Evolutionary conservation across 2,888 invertebrate species (phyloP).

Genomic region (Luperina nickerlii): DNA sequence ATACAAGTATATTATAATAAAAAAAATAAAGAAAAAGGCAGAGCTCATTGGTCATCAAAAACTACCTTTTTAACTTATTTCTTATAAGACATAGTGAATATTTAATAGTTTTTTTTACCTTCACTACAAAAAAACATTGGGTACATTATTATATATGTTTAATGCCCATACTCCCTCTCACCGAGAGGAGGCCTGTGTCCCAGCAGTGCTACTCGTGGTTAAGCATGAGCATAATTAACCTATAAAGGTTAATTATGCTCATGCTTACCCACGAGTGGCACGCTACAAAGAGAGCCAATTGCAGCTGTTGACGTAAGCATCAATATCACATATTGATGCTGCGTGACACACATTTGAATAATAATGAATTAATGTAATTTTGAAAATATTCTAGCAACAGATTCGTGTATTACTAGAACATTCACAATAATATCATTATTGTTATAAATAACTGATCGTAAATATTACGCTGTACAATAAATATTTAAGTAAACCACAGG

Average conservation of each 20-base stretch:
- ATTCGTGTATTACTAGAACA: background rate
- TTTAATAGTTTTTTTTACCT: background rate
- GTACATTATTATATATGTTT: background rate
- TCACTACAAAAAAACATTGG: background rate
- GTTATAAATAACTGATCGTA: background rate
- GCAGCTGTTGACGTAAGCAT: background rate
- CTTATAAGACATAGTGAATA: background rate
- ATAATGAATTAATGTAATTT: background rate
- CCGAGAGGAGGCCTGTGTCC: background rate
- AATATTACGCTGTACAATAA: conserved; percentile 1
- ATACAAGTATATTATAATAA: no score
- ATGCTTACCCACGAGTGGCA: background rate
- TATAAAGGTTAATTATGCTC: no score
- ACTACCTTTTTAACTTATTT: background rate
- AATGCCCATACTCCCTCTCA: background rate
- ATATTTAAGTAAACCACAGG: conserved; percentile 36
- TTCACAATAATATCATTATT: conserved; percentile 11
- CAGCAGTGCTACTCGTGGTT: no score
- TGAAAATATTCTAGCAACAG: background rate
- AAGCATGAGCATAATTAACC: no score
- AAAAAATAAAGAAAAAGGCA: no score
- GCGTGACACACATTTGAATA: background rate
- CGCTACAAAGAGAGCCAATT: background rate
- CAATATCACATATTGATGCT: background rate
- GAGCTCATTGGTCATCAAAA: no score